These are phyloP conservation scores for Myotis planiceps DNA, from an alignment of 2,797 vertebrate species.

Conservation along the genomic window DNA sequence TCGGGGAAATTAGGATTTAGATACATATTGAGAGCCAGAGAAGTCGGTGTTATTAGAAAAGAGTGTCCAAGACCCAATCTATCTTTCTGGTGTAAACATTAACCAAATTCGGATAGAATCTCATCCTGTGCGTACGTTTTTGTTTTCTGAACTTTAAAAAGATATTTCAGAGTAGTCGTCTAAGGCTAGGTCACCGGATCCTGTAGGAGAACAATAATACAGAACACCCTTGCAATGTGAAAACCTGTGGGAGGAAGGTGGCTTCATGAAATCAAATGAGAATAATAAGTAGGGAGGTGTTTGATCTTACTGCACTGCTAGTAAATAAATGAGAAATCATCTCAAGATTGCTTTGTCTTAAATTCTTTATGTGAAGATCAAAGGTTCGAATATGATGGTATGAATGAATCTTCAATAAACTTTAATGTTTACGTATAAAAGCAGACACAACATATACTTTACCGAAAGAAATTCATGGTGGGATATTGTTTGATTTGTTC, in stretches of 20 bases:
- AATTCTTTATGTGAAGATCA: constrained; percentile 3
- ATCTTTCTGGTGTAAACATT: neutral
- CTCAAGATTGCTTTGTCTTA: constrained; percentile 19
- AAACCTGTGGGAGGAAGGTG: neutral
- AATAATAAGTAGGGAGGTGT: constrained; percentile 15
- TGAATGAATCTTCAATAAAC: constrained; percentile 44
- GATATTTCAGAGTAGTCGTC: constrained; percentile 13
- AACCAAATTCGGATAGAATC: constrained; percentile 1
- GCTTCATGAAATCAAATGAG: neutral
- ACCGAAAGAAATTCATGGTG: neutral
- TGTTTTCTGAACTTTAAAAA: constrained; percentile 14
- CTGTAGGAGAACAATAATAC: neutral
- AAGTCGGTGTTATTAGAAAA: neutral
- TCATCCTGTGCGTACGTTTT: neutral
- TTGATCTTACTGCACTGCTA: constrained; percentile 23
- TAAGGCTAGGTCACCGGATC: neutral
- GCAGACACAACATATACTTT: neutral
- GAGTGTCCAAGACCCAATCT: neutral
- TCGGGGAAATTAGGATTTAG: neutral
- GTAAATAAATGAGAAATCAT: constrained; percentile 20
- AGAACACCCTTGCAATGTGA: neutral
- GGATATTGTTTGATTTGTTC: neutral
- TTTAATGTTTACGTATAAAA: constrained; percentile 30
- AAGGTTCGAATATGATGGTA: neutral
- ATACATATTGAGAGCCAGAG: neutral